phyloP scores from a whole-genome alignment of 2,888 invertebrate species.

The Anthrax anthrax region DNA sequence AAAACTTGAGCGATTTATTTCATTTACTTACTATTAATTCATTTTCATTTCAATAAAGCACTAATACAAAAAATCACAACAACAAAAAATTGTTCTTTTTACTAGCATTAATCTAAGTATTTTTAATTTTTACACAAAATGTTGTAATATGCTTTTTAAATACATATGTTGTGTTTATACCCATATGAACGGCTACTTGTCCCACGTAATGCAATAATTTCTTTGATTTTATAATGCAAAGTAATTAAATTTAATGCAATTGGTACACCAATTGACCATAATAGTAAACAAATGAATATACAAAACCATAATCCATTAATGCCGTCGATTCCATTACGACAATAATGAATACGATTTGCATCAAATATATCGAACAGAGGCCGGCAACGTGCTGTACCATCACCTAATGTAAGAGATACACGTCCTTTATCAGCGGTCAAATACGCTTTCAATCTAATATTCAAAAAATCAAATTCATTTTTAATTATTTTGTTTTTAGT shows the following conservation, averaged over 20 bases:
- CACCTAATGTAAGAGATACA: slow-evolving; percentile 45
- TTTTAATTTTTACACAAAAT: too few species aligned
- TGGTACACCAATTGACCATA: slow-evolving; percentile 48
- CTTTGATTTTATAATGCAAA: slow-evolving; percentile 25
- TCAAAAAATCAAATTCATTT: not conserved
- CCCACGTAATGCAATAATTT: slow-evolving; percentile 9
- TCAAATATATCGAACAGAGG: slow-evolving; percentile 58
- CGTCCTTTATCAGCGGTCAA: slow-evolving; percentile 53
- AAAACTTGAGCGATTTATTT: too few species aligned
- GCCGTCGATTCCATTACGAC: slow-evolving; percentile 31
- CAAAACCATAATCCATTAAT: slow-evolving; percentile 56
- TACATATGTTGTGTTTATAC: slow-evolving; percentile 9
- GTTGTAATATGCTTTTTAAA: too few species aligned
- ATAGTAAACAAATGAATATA: slow-evolving; percentile 39
- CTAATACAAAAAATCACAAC: too few species aligned
- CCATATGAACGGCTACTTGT: slow-evolving; percentile 17
- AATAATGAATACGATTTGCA: slow-evolving; percentile 41
- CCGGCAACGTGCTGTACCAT: slow-evolving; percentile 52
- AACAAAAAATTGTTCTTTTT: too few species aligned
- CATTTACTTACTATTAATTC: too few species aligned
- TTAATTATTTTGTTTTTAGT: too few species aligned
- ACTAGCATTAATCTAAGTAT: too few species aligned
- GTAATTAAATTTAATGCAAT: slow-evolving; percentile 43
- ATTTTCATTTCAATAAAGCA: too few species aligned
- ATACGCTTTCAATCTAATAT: slow-evolving; percentile 44